A percentile compares a stretch with the other conserved stretches of the same genome.
These are phyloP conservation scores for Craterocephalus amniculus DNA, from an alignment of 2,797 vertebrate species.

Conservation along the genomic window DNA sequence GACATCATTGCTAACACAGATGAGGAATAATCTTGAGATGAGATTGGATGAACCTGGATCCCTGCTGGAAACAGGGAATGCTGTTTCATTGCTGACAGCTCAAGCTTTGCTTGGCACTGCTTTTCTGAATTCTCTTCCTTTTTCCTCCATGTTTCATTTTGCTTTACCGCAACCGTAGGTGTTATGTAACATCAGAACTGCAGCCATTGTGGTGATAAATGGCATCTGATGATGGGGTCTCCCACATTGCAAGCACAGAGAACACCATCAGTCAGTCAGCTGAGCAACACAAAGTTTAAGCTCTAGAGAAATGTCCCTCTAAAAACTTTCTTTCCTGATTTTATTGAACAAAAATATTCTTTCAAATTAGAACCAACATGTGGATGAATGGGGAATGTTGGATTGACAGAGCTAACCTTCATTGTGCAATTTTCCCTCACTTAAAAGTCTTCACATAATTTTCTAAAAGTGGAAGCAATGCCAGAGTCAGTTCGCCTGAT, in stretches of 20 bases:
- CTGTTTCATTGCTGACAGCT: slow-evolving; percentile 83
- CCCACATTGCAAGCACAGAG: slow-evolving; percentile 75
- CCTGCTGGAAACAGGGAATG: slow-evolving; percentile 84
- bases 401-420: slow-evolving; percentile 26
- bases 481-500: slow-evolving; percentile 34
- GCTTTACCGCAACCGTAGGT: slow-evolving; percentile 66
- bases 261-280: slow-evolving; percentile 63
- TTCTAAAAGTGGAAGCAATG: slow-evolving; percentile 37
- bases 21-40: slow-evolving; percentile 46
- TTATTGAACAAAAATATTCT: slow-evolving; percentile 7
- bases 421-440: slow-evolving; percentile 15
- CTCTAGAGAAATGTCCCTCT: slow-evolving; percentile 16
- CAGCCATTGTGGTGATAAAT: slow-evolving; percentile 62
- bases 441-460: slow-evolving; percentile 34
- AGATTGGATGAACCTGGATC: slow-evolving; percentile 85
- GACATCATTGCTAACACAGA: slow-evolving; percentile 24
- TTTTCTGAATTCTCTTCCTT: slow-evolving; percentile 77
- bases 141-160: slow-evolving; percentile 81
- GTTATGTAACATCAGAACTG: slow-evolving; percentile 65
- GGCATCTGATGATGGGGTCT: slow-evolving; percentile 61
- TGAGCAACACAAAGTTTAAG: slow-evolving; percentile 50
- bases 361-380: background rate
- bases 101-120: slow-evolving; percentile 80
- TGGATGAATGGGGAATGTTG: slow-evolving; percentile 13
- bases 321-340: slow-evolving; percentile 5